phyloP scores from a whole-genome alignment of 2,888 invertebrate genomes.

The Aquatica leii region DNA sequence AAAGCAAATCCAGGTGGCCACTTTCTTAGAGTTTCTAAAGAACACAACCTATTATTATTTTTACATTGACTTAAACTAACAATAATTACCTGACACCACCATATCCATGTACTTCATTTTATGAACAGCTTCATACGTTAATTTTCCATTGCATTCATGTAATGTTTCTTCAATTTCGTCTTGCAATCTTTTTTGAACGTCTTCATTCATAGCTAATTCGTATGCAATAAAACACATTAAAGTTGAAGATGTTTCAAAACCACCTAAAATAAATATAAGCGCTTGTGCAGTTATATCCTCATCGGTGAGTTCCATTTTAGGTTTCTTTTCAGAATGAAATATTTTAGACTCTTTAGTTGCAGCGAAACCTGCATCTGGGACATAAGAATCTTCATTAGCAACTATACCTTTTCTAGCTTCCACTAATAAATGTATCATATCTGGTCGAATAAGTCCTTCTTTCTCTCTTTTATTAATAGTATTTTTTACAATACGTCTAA shows the following conservation, averaged over 20 bases:
- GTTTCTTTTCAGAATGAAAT: background rate
- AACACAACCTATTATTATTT: background rate
- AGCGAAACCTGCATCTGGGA: no score
- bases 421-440: no score
- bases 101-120: no score
- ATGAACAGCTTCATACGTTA: no score
- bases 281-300: no score
- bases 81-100: conserved; percentile 53
- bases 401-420: no score
- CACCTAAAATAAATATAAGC: no score
- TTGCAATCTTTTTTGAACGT: conserved; percentile 65
- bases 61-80: no score
- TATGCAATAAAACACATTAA: conserved; percentile 63
- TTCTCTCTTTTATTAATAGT: background rate
- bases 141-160: no score
- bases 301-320: conserved; percentile 40
- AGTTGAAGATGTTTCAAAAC: conserved; percentile 60
- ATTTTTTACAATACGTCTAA: background rate
- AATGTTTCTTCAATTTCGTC: conserved; percentile 68
- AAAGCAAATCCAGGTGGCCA: conserved; percentile 61
- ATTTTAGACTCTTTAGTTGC: background rate
- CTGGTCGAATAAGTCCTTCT: no score
- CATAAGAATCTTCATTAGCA: no score
- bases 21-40: conserved; percentile 57
- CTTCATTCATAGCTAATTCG: no score